A percentile compares a stretch with the other conserved stretches of the same genome.
Conservation (phyloP, 1,140 invertebrate species). For the Bathynomus jamesi region DNA sequence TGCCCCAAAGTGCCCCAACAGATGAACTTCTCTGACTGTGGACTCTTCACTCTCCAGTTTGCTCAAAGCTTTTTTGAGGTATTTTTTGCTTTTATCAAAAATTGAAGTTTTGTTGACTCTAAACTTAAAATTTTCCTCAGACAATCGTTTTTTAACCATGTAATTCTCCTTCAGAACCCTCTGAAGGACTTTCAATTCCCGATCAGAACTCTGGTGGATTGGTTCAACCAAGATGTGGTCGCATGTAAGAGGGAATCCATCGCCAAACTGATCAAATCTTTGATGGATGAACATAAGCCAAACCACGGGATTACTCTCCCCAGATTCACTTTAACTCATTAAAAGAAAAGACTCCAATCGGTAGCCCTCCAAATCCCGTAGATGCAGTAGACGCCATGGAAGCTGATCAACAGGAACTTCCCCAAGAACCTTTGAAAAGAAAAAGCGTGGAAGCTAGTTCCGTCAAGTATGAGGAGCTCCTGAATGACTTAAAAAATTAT, state of each 20-base stretch:
- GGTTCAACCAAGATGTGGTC: constrained; percentile 44
- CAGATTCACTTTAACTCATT: constrained; percentile 28
- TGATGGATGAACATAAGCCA: constrained; percentile 42
- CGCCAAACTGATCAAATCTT: constrained; percentile 42
- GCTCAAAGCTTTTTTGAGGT: constrained; percentile 84
- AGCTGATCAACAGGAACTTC: no score
- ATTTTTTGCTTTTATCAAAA: no score
- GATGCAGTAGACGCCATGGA: not conserved
- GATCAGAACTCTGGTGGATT: constrained; percentile 42
- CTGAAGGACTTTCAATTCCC: constrained; percentile 44
- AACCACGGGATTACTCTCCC: constrained; percentile 30
- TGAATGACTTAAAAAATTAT: not conserved
- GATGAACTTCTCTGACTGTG: constrained; percentile 94
- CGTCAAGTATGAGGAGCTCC: not conserved
- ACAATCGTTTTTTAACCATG: not conserved
- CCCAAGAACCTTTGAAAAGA: no score
- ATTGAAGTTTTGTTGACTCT: not conserved
- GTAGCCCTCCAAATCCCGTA: not conserved
- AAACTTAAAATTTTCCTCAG: not conserved
- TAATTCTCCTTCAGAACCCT: constrained; percentile 41
- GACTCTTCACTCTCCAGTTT: constrained; percentile 89
- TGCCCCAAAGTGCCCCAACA: constrained; percentile 89
- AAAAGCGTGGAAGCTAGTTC: not conserved
- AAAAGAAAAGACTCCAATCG: not conserved
- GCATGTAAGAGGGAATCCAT: constrained; percentile 43